Evolutionary conservation across 2,113 vertebrate genomes (phyloP), one percentile per base, ranked within the genome.

Genomic region (Propithecus coquereli): DNA sequence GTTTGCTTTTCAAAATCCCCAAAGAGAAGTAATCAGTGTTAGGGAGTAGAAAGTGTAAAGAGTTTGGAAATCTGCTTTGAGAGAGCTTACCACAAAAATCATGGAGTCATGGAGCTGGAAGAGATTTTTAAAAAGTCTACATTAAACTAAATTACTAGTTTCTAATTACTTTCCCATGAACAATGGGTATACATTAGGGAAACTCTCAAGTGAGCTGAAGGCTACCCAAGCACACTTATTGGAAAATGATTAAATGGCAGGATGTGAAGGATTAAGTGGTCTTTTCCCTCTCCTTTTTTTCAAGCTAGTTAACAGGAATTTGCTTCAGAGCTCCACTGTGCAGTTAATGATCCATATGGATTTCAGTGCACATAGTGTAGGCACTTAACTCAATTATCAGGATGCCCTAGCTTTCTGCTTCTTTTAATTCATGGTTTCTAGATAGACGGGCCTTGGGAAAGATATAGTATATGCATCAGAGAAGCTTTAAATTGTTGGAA

Each of bases 381-480:
- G 32, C 77, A 66, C 88, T 92, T 88, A 61, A 47, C 52, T 91
- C 43, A 91, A 96, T 94, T 66, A 76, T 85, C n/a, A 90, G 77
- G 30, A 74, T 9, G 6, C 25, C 73, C 71, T 27, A 52, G n/a
- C n/a, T 96, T 83, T 43, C 88, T 79, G 61, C n/a, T 1, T 0
- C 23, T 94, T 94, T 80, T 79, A 95, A 82, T 92, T 97, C 30
- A 52, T 94, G 68, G 71, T 91, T 87, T 79, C 45, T n/a, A 87
- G 77, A 52, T 1, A 14, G 45, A 30, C 0, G n/a, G 23, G 22
- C 1, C 25, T 93, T 81, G n/a, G 66, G 30, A 73, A 50, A 57
- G 32, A 37, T 16, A 6, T 30, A 77, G 23, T 66, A 84, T 50
- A 4, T 91, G 57, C 65, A 92, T 94, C 61, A 61, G 90, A 77